Evolutionary conservation across 2,888 invertebrate species (phyloP), one percentile per base, ranked within the genome.

Genomic region (Meliscaeva auricollis): DNA sequence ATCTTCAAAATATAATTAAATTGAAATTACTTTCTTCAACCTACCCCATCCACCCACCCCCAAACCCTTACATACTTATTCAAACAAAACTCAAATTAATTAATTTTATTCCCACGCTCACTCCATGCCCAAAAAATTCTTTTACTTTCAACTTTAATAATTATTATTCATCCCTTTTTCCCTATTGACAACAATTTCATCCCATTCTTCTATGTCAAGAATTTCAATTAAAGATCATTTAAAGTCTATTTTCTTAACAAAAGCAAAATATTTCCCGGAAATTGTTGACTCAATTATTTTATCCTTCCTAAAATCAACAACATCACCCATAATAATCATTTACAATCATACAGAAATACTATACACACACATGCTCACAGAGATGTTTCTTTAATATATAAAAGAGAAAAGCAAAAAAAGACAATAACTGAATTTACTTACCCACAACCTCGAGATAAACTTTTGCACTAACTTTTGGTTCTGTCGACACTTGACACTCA

Each of bases 401-500:
- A 52, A n/a, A 52, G 20, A 8, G 44, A 30, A 32, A 15, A 8
- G n/a, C n/a, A 9, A 48, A 48, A n/a, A 48, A 8, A 78, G 56
- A 58, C 74, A 58, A 4, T 26, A 4, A n/a, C 4, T 38, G 58
- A 69, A 76, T 81, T 73, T 78, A 94, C 97, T 95, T 92, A 97
- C 98, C 97, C 91, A 98, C 96, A 89, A 98, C 97, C 92, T 97
- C 96, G 91, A 98, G 95, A 91, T 96, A 96, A 92, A 98, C 96
- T 93, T 97, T 96, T 93, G 97, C 97, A 93, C 97, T 97, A 95
- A 97, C 96, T 94, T 98, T 98, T 90, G 97, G 97, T 93, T 97
- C 97, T 88, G 97, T 97, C 93, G 97, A 97, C 91, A 98, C 97
- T 95, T 98, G 98, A 93, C 97, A 98, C 94, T 98, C 98, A 93